Base-by-base conservation (phyloP, 2,113 vertebrate genomes). In the Sebastes fasciatus region DNA sequence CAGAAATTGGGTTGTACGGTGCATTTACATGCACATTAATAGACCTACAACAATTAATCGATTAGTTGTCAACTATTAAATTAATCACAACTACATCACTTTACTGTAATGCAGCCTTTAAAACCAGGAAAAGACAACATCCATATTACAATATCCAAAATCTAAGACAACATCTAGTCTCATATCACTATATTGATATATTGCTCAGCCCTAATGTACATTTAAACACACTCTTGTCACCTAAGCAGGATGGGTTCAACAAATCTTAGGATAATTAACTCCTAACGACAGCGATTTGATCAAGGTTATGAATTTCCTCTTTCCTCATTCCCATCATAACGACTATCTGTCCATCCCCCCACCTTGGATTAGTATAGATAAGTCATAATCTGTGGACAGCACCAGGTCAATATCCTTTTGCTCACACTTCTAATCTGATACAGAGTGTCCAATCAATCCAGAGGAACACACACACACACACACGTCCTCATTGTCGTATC, bases 331-430 rank as follows among this genome's bases (percentile, higher is more conserved):
- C 52, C 54, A 62, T 8, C 42, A 71, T 68, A 45, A 52, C 9
- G 26, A 49, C 77, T 62, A 34, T 61, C 54, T 52, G 51, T 77
- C 23, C 67, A 83, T 51, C 69, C 80, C 69, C 63, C 75, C 73
- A 82, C 76, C 69, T 86, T 86, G 88, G 93, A 93, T 93, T 91
- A 91, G 87, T 78, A 89, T 77, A 77, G 80, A 91, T 92, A 88
- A 86, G 8, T 88, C 82, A 91, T 93, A 95, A 94, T 89, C 92
- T 90, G 87, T 72, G 74, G 62, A 72, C 51, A 61, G 89, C 73
- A 70, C 51, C 42, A 46, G 76, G 86, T 91, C 77, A 90, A 78
- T 84, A 89, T 88, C 76, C 83, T 86, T 83, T 63, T 54, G 84
- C 65, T 57, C 70, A 83, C 74, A 89, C 52, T 68, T 49, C 68